phyloP scores from a whole-genome alignment of 2,113 vertebrate genomes.

The Pedetes capensis region DNA sequence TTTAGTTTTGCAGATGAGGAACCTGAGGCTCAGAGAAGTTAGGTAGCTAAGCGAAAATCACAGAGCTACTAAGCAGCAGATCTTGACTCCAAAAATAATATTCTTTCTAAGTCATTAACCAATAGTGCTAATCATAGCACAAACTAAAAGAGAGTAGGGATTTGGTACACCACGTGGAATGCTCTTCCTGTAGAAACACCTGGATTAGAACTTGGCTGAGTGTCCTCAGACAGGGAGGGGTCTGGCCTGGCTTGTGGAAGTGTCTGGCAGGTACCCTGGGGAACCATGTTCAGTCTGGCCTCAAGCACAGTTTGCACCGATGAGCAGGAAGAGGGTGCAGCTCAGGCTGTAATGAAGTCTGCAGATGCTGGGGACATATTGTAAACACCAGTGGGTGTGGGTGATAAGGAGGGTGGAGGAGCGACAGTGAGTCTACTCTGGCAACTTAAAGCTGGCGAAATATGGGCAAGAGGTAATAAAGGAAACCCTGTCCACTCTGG shows the following conservation, averaged over 20 bases:
- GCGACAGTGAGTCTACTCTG: not conserved
- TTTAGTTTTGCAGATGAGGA: not conserved
- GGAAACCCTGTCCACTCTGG: not conserved
- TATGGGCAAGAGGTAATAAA: constrained; percentile 38
- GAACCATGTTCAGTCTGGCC: not conserved
- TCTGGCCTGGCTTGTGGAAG: not conserved
- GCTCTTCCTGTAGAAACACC: not conserved
- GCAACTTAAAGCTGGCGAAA: constrained; percentile 20
- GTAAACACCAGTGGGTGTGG: constrained; percentile 73
- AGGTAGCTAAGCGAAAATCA: not conserved
- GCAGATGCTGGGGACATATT: constrained; percentile 61
- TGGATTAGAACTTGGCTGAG: not conserved
- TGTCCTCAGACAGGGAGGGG: not conserved
- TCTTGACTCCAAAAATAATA: not conserved
- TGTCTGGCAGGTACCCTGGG: not conserved
- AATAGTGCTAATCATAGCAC: not conserved
- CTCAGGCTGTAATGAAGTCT: constrained; percentile 45
- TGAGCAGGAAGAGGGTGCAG: constrained; percentile 60
- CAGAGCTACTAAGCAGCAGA: not conserved
- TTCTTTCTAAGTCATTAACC: not conserved
- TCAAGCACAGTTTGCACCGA: not conserved
- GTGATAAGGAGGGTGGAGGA: constrained; percentile 45
- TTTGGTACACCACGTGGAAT: not conserved
- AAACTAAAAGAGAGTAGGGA: not conserved
- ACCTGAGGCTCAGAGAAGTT: not conserved